These are phyloP conservation scores for Cylloceria caligata DNA, from an alignment of 2,888 invertebrate genomes.

Conservation along the genomic window DNA sequence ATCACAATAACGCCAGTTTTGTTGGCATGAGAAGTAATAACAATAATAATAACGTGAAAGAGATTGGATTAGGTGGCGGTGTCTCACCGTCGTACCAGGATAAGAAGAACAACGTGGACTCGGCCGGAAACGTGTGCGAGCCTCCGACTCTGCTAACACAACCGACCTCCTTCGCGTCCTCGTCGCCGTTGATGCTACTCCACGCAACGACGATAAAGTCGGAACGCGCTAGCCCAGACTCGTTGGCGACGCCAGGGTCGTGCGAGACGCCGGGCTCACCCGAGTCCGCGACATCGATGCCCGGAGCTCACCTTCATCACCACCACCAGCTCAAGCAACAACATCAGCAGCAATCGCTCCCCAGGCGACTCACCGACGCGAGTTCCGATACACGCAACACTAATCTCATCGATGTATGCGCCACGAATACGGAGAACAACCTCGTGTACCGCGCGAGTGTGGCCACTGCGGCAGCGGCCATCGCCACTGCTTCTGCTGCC, in stretches of 20 bases:
- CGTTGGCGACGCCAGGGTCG: slow-evolving; percentile 82
- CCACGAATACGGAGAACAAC: slow-evolving; percentile 46
- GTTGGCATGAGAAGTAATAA: slow-evolving; percentile 25
- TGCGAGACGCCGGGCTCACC: slow-evolving; percentile 75
- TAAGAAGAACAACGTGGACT: slow-evolving; percentile 49
- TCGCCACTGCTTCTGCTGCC: slow-evolving; percentile 67
- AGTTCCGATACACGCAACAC: slow-evolving; percentile 46
- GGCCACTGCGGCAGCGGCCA: slow-evolving; percentile 64
- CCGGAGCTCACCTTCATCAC: slow-evolving; percentile 70
- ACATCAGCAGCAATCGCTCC: slow-evolving; percentile 60
- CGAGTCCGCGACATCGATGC: slow-evolving; percentile 62
- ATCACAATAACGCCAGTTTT: slow-evolving; percentile 40
- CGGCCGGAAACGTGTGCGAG: slow-evolving; percentile 57
- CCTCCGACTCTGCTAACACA: slow-evolving; percentile 43
- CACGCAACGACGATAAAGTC: slow-evolving; percentile 81
- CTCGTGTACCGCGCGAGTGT: slow-evolving; percentile 31
- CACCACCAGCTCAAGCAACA: slow-evolving; percentile 50
- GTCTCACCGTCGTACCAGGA: slow-evolving; percentile 47
- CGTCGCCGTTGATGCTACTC: slow-evolving; percentile 73
- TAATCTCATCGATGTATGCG: slow-evolving; percentile 40
- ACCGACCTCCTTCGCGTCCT: slow-evolving; percentile 62
- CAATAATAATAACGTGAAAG: slow-evolving; percentile 51
- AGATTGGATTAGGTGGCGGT: slow-evolving; percentile 33
- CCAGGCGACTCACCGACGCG: slow-evolving; percentile 29
- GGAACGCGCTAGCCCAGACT: slow-evolving; percentile 81